Conservation (phyloP, 1,140 invertebrate genomes). For the Harpegnathos saltator region DNA sequence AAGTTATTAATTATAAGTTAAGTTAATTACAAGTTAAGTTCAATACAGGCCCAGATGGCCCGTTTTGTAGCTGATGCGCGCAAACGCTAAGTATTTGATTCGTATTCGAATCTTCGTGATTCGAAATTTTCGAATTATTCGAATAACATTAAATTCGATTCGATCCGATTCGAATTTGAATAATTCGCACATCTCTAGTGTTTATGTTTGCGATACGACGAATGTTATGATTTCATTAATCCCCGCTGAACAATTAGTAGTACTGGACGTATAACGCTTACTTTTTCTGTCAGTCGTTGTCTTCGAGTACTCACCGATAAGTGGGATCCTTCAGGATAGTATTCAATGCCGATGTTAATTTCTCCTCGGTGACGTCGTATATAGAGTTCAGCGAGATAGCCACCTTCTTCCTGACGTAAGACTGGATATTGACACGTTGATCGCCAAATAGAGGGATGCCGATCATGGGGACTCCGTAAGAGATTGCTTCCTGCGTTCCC, state of each 20-base stretch:
- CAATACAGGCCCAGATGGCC: no score
- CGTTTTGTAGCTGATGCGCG: no score
- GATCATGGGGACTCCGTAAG: slow-evolving; percentile 84
- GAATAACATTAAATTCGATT: no score
- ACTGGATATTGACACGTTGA: slow-evolving; percentile 82
- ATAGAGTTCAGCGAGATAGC: slow-evolving; percentile 63
- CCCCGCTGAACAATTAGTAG: not conserved
- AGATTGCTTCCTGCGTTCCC: slow-evolving; percentile 83
- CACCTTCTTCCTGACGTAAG: slow-evolving; percentile 59
- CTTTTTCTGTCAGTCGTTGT: not conserved
- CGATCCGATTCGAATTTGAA: no score
- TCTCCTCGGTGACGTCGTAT: slow-evolving; percentile 75
- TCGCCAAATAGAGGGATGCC: slow-evolving; percentile 85
- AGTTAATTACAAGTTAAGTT: no score
- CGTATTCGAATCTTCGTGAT: no score
- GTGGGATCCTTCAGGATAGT: slow-evolving; percentile 76
- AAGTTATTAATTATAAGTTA: no score
- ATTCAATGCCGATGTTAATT: slow-evolving; percentile 75
- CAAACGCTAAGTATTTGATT: no score
- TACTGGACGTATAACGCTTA: not conserved
- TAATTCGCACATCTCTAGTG: no score
- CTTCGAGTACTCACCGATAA: slow-evolving; percentile 76
- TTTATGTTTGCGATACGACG: not conserved
- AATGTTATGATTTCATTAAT: slow-evolving; percentile 46
- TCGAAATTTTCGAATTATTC: no score